Percentiles rank a stretch among this genome's conserved stretches.
Evolutionary conservation across 2,888 invertebrate genomes (phyloP).

Genomic region (Scotopteryx bipunctaria): DNA sequence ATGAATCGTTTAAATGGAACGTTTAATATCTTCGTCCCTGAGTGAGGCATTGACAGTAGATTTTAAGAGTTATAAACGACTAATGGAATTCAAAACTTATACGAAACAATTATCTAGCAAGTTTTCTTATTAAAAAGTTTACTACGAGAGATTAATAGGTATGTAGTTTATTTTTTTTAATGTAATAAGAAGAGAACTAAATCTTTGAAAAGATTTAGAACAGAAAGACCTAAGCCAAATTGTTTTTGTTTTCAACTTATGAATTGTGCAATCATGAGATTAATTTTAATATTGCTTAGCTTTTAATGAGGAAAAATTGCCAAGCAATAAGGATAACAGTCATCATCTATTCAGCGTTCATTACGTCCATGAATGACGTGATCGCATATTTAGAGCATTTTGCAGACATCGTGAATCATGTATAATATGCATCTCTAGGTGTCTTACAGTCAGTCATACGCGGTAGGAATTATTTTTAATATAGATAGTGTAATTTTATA

Average conservation of each 20-base stretch:
- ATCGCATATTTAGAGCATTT: slow-evolving; percentile 34
- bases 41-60: slow-evolving; percentile 14
- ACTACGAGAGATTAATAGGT: too few relatives aligned
- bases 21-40: slow-evolving; percentile 6
- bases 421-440: slow-evolving; percentile 32
- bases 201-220: too few relatives aligned
- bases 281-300: neutral
- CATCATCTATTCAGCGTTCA: slow-evolving; percentile 12
- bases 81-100: slow-evolving; percentile 1
- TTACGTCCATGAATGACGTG: slow-evolving; percentile 35
- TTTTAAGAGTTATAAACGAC: slow-evolving; percentile 2
- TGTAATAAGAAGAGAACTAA: too few relatives aligned
- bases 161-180: too few relatives aligned
- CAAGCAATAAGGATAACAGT: slow-evolving; percentile 27
- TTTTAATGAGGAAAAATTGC: slow-evolving; percentile 9
- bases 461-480: slow-evolving; percentile 31
- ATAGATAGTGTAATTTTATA: neutral
- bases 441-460: too few relatives aligned
- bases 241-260: too few relatives aligned
- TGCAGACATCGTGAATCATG: slow-evolving; percentile 31
- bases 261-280: too few relatives aligned
- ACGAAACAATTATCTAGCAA: too few relatives aligned
- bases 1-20: slow-evolving; percentile 19
- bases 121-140: too few relatives aligned
- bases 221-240: too few relatives aligned